A percentile compares a stretch with the other conserved stretches of the same genome.
Conservation (phyloP, 1,140 invertebrate genomes). For the Armadillidium nasatum region DNA sequence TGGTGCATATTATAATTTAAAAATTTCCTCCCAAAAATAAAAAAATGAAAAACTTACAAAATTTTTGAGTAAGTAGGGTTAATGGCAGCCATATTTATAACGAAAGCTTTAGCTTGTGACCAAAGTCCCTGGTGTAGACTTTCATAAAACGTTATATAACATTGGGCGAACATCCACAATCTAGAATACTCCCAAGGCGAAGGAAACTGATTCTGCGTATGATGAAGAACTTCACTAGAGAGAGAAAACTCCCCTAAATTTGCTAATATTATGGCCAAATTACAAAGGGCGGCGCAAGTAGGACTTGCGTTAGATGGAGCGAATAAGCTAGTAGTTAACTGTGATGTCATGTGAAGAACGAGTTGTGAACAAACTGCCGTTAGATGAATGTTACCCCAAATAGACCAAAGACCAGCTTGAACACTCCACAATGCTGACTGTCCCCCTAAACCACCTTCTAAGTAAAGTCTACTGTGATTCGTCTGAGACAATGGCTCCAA, state of each 20-base stretch:
- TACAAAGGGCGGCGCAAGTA: neutral
- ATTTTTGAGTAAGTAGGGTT: neutral
- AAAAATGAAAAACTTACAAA: neutral
- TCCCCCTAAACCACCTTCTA: neutral
- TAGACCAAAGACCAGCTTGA: neutral
- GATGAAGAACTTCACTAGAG: neutral
- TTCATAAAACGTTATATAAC: neutral
- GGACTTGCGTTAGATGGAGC: neutral
- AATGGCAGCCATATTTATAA: neutral
- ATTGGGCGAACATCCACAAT: neutral
- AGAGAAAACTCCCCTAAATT: neutral
- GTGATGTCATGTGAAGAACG: neutral
- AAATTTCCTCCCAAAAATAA: too few species aligned
- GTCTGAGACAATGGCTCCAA: neutral
- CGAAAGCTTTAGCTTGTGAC: neutral
- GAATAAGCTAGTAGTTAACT: neutral
- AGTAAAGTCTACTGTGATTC: neutral
- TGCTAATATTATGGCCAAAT: neutral
- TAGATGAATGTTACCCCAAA: neutral
- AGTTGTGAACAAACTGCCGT: neutral
- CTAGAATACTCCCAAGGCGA: neutral
- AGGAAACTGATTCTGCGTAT: neutral
- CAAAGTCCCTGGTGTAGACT: neutral
- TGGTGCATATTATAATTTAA: too few species aligned
- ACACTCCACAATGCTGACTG: neutral